phyloP scores from a whole-genome alignment of 37 sponge, comb jelly and placozoan species.

The Dysidea cf. avara region DNA sequence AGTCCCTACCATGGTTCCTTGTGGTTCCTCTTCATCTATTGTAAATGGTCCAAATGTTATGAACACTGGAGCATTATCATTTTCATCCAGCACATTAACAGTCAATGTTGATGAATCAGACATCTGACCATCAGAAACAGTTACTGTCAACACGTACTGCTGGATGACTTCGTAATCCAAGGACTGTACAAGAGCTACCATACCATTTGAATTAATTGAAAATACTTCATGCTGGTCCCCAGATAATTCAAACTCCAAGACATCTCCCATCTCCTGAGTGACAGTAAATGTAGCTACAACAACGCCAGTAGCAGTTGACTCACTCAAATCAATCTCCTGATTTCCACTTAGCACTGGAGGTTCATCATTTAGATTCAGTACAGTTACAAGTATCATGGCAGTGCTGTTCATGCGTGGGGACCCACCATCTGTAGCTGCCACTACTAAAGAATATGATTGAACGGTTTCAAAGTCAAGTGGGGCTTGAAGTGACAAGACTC shows the following conservation, averaged over 20 bases:
- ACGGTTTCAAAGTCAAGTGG: conserved; percentile 29
- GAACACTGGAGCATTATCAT: conserved; percentile 78
- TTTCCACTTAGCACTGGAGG: too few relatives aligned
- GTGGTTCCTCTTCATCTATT: too few relatives aligned
- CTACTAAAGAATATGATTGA: conserved; percentile 2
- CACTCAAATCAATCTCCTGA: too few relatives aligned
- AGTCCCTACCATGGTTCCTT: too few relatives aligned
- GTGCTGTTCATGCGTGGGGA: too few relatives aligned
- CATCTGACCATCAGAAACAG: conserved; percentile 42
- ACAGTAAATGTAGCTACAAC: too few relatives aligned
- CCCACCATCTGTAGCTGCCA: conserved; percentile 12
- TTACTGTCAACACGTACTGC: conserved; percentile 49
- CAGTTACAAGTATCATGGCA: too few relatives aligned
- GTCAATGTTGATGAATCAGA: conserved; percentile 30
- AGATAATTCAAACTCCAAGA: background rate
- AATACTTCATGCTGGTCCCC: conserved; percentile 7
- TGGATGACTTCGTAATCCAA: conserved; percentile 51
- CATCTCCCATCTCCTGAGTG: too few relatives aligned
- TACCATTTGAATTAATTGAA: conserved; percentile 42
- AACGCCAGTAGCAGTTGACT: background rate
- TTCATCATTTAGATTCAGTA: too few relatives aligned
- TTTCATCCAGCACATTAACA: conserved; percentile 60
- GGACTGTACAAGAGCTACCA: background rate
- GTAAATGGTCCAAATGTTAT: background rate
- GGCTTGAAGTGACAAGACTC: background rate